phyloP scores from a whole-genome alignment of 2,113 vertebrate species.

The Notarius quadriscutis region DNA sequence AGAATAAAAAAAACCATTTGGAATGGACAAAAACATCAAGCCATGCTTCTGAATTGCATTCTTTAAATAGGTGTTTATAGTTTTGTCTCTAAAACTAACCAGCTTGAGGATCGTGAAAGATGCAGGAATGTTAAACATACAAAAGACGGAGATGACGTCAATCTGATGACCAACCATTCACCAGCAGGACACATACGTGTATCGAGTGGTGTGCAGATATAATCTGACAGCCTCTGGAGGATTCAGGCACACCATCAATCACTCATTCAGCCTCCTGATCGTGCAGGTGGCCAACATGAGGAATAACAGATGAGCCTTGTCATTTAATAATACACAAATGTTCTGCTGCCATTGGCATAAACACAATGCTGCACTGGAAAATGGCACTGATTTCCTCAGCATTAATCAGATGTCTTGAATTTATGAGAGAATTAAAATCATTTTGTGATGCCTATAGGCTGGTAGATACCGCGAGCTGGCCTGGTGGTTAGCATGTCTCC shows the following conservation, averaged over 20 bases:
- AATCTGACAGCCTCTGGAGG: slow-evolving; percentile 32
- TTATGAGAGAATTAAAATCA: slow-evolving; percentile 6
- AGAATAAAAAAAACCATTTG: slow-evolving; percentile 37
- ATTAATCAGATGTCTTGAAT: slow-evolving; percentile 20
- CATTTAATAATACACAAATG: slow-evolving; percentile 40
- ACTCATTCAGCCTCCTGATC: slow-evolving; percentile 24
- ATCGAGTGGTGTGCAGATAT: slow-evolving; percentile 15
- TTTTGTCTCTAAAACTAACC: slow-evolving; percentile 26
- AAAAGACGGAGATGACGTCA: slow-evolving; percentile 39
- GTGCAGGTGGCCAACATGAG: slow-evolving; percentile 19
- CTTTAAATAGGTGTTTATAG: slow-evolving; percentile 23
- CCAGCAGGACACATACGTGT: neutral
- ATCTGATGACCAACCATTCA: neutral
- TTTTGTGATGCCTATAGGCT: neutral
- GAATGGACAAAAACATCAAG: slow-evolving; percentile 35
- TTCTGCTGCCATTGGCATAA: slow-evolving; percentile 32
- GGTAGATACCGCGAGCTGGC: too few relatives aligned
- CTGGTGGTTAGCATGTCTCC: too few relatives aligned
- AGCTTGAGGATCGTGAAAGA: slow-evolving; percentile 45
- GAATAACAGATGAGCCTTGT: slow-evolving; percentile 38
- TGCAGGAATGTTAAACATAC: slow-evolving; percentile 24
- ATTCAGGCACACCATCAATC: slow-evolving; percentile 33
- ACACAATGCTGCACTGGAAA: slow-evolving; percentile 1
- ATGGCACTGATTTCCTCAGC: slow-evolving; percentile 20
- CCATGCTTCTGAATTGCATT: slow-evolving; percentile 14